phyloP scores from a whole-genome alignment of 35 echinoderm and acorn worm genomes.

The Nesometra sesokonis region DNA sequence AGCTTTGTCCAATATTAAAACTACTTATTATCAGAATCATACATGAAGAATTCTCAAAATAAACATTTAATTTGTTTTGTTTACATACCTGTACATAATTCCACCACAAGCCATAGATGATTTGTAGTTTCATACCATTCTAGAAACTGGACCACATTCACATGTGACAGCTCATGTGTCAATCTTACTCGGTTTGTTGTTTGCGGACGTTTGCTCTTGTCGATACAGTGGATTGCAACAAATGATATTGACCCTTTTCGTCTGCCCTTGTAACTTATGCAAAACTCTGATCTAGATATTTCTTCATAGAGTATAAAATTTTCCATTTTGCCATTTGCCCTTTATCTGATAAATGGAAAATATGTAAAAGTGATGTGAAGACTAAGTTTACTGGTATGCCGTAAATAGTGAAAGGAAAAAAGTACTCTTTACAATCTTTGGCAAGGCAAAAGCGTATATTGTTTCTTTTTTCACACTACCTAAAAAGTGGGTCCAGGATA shows the following conservation, averaged over 20 bases:
- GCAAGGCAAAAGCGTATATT: too few species aligned
- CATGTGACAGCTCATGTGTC: slow-evolving; percentile 73
- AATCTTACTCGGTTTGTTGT: slow-evolving; percentile 83
- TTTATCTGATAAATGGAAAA: background rate
- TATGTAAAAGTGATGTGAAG: too few species aligned
- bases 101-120: slow-evolving; percentile 95
- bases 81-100: slow-evolving; percentile 77
- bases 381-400: too few species aligned
- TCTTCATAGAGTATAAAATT: slow-evolving; percentile 98
- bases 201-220: slow-evolving; percentile 64
- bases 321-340: slow-evolving; percentile 38
- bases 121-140: slow-evolving; percentile 99
- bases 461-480: too few species aligned
- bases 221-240: slow-evolving; percentile 92
- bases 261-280: slow-evolving; percentile 83
- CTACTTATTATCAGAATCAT: background rate
- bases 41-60: too few species aligned
- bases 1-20: too few species aligned
- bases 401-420: too few species aligned
- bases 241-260: slow-evolving; percentile 81
- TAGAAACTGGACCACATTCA: slow-evolving; percentile 75
- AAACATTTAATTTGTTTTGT: too few species aligned
- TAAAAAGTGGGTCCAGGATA: too few species aligned
- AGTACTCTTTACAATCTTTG: too few species aligned
- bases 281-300: slow-evolving; percentile 45